Percentiles rank a stretch among this genome's conserved stretches.
phyloP scores from a whole-genome alignment of 2,888 invertebrate genomes.

The Stegana nigrithorax region DNA sequence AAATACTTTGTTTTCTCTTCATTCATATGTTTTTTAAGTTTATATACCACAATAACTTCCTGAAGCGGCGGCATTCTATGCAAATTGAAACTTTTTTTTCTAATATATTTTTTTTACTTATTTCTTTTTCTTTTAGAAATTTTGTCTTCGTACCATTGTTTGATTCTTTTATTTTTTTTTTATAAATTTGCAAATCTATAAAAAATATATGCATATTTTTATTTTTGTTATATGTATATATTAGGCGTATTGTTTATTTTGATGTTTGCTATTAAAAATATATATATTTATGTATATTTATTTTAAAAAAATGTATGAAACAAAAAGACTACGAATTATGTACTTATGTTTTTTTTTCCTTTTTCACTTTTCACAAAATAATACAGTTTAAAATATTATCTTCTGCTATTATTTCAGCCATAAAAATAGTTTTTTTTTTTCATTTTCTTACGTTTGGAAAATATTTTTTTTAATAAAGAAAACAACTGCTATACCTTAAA shows the following conservation, averaged over 20 bases:
- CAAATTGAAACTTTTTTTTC: background rate
- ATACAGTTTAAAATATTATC: background rate
- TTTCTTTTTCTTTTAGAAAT: constrained; percentile 35
- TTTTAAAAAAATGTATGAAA: background rate
- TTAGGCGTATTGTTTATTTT: background rate
- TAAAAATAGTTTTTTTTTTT: constrained; percentile 44
- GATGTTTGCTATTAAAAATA: background rate
- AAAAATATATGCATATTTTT: constrained; percentile 6
- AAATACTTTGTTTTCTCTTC: constrained; percentile 12
- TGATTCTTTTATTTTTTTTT: constrained; percentile 40
- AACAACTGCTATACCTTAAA: background rate
- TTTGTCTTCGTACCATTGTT: constrained; percentile 53
- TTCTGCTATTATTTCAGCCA: constrained; percentile 6
- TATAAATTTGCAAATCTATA: constrained; percentile 22
- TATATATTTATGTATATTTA: background rate
- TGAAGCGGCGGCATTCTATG: background rate
- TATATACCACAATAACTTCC: background rate
- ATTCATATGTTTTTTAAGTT: background rate
- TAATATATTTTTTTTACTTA: background rate
- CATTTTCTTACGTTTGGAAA: constrained; percentile 25
- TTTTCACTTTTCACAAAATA: too few relatives aligned
- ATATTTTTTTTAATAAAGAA: background rate
- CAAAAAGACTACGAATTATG: background rate
- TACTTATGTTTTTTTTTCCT: too few relatives aligned
- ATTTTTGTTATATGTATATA: background rate